These are phyloP conservation scores for Cyprinodon tularosa DNA, from an alignment of 2,113 vertebrate genomes.

Conservation along the genomic window DNA sequence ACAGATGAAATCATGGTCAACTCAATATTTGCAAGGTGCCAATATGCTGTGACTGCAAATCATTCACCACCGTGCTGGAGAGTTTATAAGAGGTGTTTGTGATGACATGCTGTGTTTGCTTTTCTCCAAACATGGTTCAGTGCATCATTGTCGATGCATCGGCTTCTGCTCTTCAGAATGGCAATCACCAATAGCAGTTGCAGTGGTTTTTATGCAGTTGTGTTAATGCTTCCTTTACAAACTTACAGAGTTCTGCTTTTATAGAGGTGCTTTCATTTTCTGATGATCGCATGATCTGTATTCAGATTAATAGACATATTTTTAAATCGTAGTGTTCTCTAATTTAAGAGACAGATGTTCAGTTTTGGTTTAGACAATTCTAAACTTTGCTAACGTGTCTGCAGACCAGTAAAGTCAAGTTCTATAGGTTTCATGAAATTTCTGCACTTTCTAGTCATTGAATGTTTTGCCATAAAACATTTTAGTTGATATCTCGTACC, in stretches of 20 bases:
- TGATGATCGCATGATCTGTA: not conserved
- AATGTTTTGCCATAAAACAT: conserved; percentile 44
- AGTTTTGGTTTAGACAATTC: conserved; percentile 52
- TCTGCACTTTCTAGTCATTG: conserved; percentile 22
- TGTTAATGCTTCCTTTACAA: not conserved
- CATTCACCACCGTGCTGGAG: not conserved
- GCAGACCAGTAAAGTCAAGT: conserved; percentile 22
- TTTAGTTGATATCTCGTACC: conserved; percentile 3
- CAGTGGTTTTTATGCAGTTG: no score
- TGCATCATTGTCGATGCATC: not conserved
- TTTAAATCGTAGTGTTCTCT: conserved; percentile 23
- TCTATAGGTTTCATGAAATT: conserved; percentile 30
- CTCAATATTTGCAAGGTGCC: not conserved
- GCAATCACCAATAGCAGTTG: no score
- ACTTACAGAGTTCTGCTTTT: not conserved
- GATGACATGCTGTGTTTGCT: not conserved
- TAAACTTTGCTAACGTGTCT: conserved; percentile 42
- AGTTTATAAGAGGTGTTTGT: not conserved
- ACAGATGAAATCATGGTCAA: not conserved
- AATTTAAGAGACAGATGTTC: conserved; percentile 55
- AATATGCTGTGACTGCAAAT: not conserved
- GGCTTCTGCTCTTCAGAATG: not conserved
- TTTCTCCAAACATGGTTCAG: not conserved
- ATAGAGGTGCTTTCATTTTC: not conserved
- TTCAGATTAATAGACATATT: not conserved